A percentile compares a stretch with the other conserved stretches of the same genome.
Conservation (phyloP, 2,888 invertebrate species). For the Ichneumon xanthorius region DNA sequence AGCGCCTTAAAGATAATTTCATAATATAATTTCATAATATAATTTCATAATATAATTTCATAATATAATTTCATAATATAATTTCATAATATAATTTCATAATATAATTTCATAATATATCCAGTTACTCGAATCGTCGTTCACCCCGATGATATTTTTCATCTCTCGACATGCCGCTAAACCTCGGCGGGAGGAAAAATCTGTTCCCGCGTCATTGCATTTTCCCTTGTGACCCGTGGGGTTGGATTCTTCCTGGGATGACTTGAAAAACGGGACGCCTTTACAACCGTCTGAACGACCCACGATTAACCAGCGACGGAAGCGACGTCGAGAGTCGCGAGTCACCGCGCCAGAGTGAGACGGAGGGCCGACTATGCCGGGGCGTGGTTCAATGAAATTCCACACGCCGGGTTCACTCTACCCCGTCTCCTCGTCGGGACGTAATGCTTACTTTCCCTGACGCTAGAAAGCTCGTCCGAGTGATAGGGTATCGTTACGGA, state of each 20-base stretch:
- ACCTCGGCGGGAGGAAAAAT: conserved; percentile 5
- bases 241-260: conserved; percentile 10
- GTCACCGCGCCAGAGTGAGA: conserved; percentile 9
- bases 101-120: background rate
- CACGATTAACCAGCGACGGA: conserved; percentile 47
- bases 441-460: conserved; percentile 47
- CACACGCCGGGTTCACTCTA: conserved; percentile 26
- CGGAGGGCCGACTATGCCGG: background rate
- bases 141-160: background rate
- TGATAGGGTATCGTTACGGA: conserved; percentile 67
- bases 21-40: no score
- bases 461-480: conserved; percentile 56
- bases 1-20: background rate
- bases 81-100: no score
- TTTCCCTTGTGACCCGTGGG: conserved; percentile 1
- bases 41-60: no score
- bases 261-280: conserved; percentile 35
- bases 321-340: conserved; percentile 25
- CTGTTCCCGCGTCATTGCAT: conserved; percentile 20
- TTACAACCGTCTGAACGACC: conserved; percentile 20
- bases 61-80: no score
- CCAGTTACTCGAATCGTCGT: background rate
- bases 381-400: conserved; percentile 59
- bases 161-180: background rate
- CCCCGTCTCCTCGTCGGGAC: background rate